phyloP scores from a whole-genome alignment of 1,140 invertebrate genomes.

The Stegodyphus dumicola region DNA sequence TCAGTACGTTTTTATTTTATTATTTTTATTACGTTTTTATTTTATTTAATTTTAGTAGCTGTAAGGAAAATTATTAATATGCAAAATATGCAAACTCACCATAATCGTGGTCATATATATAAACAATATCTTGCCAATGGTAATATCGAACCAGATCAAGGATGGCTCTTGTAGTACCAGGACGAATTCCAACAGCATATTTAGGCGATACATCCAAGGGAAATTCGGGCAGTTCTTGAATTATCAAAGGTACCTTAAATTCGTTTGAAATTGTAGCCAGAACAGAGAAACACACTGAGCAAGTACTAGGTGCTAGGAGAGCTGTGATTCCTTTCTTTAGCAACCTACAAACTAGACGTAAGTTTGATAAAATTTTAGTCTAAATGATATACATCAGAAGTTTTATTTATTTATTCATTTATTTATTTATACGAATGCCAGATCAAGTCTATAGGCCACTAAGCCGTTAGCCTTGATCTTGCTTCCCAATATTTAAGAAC shows the following conservation, averaged over 20 bases:
- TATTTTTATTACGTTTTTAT: too few relatives aligned
- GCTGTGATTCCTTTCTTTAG: conserved; percentile 89
- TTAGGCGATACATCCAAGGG: conserved; percentile 73
- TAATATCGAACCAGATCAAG: conserved; percentile 93
- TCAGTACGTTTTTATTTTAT: too few relatives aligned
- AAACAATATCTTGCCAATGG: conserved; percentile 91
- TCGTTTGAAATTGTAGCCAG: conserved; percentile 94
- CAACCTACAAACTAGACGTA: conserved; percentile 87
- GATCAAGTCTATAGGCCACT: too few relatives aligned
- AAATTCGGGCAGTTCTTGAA: conserved; percentile 92
- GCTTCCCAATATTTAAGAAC: too few relatives aligned
- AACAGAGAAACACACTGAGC: conserved; percentile 91
- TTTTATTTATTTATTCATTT: too few relatives aligned
- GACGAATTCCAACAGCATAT: conserved; percentile 91
- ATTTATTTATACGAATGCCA: too few relatives aligned
- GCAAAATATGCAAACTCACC: conserved; percentile 75
- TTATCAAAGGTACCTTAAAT: conserved; percentile 94
- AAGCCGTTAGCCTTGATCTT: too few relatives aligned
- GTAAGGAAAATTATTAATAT: neutral
- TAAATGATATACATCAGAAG: too few relatives aligned
- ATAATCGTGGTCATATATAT: conserved; percentile 93
- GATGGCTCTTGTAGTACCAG: conserved; percentile 91
- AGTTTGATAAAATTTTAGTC: neutral
- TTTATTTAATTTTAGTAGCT: too few relatives aligned
- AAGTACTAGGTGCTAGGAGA: conserved; percentile 86